phyloP scores from a whole-genome alignment of 2,797 vertebrate species.

The Melanotaenia maccullochi region DNA sequence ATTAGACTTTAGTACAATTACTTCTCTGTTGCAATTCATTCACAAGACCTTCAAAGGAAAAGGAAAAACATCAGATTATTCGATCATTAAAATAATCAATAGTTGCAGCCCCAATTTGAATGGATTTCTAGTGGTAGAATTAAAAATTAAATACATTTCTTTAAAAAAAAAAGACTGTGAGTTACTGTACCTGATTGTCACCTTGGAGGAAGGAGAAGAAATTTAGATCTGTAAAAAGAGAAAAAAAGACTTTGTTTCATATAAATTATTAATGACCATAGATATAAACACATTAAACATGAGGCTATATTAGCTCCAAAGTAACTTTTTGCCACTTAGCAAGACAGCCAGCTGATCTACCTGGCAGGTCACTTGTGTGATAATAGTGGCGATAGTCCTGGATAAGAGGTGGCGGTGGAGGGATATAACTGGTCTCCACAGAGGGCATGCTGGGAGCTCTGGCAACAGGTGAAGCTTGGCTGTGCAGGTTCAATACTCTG shows the following conservation, averaged over 20 bases:
- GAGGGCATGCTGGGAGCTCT: conserved; percentile 95
- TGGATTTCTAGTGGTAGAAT: too few species aligned
- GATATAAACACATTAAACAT: neutral
- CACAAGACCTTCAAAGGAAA: too few species aligned
- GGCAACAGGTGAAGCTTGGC: conserved; percentile 92
- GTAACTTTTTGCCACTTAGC: neutral
- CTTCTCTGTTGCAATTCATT: too few species aligned
- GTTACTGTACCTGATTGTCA: conserved; percentile 93
- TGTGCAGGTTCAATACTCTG: conserved; percentile 90
- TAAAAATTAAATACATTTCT: neutral
- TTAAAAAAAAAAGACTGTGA: neutral
- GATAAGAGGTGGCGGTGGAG: conserved; percentile 91
- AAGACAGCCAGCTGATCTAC: conserved; percentile 39
- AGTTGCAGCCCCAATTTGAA: too few species aligned
- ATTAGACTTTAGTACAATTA: too few species aligned
- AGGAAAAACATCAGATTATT: too few species aligned
- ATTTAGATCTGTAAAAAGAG: conserved; percentile 89
- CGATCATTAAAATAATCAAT: too few species aligned
- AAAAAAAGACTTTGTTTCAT: neutral
- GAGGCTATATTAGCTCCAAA: neutral
- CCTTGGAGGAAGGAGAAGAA: conserved; percentile 99
- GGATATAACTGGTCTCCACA: conserved; percentile 96
- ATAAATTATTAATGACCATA: neutral
- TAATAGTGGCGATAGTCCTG: conserved; percentile 99
- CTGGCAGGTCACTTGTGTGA: conserved; percentile 91